phyloP scores from a whole-genome alignment of 2,888 invertebrate genomes.

The Synanthedon myopaeformis region DNA sequence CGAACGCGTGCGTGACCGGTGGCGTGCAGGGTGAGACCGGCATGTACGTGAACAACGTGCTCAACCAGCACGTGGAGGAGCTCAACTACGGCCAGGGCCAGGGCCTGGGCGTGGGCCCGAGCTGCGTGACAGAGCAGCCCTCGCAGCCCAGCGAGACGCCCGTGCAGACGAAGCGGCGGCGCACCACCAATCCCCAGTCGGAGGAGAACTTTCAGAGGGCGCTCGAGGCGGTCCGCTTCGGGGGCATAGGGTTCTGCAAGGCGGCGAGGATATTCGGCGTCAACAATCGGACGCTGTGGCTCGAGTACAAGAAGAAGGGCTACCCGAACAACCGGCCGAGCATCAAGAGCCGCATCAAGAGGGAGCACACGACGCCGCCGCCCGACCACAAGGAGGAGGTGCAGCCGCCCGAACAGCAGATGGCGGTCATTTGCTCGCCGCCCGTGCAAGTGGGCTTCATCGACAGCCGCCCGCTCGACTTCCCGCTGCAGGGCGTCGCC shows the following conservation, averaged over 20 bases:
- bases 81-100: constrained; percentile 60
- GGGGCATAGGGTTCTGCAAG: constrained; percentile 88
- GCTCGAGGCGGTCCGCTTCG: constrained; percentile 83
- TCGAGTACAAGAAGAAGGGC: constrained; percentile 86
- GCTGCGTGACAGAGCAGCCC: constrained; percentile 26
- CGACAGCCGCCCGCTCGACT: constrained; percentile 78
- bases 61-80: constrained; percentile 46
- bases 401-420: constrained; percentile 39
- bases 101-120: constrained; percentile 34
- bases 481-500: constrained; percentile 73
- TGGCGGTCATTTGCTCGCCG: constrained; percentile 73
- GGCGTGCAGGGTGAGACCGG: constrained; percentile 68
- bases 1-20: constrained; percentile 75
- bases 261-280: constrained; percentile 87
- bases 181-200: constrained; percentile 82
- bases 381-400: constrained; percentile 61
- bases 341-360: constrained; percentile 80
- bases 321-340: constrained; percentile 85
- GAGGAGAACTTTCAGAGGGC: constrained; percentile 87
- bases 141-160: constrained; percentile 30
- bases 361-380: constrained; percentile 75
- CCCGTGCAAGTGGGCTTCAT: constrained; percentile 78
- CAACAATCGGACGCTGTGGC: constrained; percentile 86
- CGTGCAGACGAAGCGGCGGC: constrained; percentile 73
- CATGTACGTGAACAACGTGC: constrained; percentile 69